Percentiles rank a stretch among this genome's conserved stretches.
These are phyloP conservation scores for Amazonetta brasiliensis DNA, from an alignment of 2,797 vertebrate species.

Conservation along the genomic window DNA sequence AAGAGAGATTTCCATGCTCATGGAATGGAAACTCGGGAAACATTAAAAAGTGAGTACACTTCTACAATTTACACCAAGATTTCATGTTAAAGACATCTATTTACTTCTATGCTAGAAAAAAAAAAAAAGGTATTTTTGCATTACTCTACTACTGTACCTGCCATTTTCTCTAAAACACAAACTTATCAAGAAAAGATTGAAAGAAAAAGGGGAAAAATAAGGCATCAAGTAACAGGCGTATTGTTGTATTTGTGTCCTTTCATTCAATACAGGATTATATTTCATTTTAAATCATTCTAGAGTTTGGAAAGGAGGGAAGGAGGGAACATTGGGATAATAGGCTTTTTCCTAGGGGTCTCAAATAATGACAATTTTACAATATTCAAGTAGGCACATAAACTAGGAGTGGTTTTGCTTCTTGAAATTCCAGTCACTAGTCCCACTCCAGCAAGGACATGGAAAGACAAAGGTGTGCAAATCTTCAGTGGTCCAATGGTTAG, in stretches of 20 bases:
- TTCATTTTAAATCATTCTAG: constrained; percentile 14
- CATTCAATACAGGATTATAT: constrained; percentile 1
- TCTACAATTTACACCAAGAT: constrained; percentile 19
- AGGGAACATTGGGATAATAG: background rate
- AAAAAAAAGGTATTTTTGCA: background rate
- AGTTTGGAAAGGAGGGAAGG: background rate
- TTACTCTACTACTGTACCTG: constrained; percentile 16
- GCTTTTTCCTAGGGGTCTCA: background rate
- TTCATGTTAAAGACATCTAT: constrained; percentile 34
- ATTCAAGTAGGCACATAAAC: background rate
- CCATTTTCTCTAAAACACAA: constrained; percentile 53
- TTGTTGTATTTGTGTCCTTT: constrained; percentile 38
- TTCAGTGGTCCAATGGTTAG: background rate
- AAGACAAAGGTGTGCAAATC: background rate
- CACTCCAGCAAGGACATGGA: background rate
- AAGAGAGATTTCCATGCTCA: background rate
- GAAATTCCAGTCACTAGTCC: constrained; percentile 27
- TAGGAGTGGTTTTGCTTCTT: background rate
- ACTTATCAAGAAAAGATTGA: constrained; percentile 8
- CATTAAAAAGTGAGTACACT: constrained; percentile 32
- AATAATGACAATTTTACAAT: background rate
- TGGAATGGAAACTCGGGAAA: background rate
- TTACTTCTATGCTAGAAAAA: background rate
- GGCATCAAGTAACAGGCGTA: background rate
- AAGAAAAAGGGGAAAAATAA: background rate